Percentiles rank a stretch among this genome's conserved stretches.
These are phyloP conservation scores for Noturus placidus DNA, from an alignment of 2,113 vertebrate genomes.

Conservation along the genomic window DNA sequence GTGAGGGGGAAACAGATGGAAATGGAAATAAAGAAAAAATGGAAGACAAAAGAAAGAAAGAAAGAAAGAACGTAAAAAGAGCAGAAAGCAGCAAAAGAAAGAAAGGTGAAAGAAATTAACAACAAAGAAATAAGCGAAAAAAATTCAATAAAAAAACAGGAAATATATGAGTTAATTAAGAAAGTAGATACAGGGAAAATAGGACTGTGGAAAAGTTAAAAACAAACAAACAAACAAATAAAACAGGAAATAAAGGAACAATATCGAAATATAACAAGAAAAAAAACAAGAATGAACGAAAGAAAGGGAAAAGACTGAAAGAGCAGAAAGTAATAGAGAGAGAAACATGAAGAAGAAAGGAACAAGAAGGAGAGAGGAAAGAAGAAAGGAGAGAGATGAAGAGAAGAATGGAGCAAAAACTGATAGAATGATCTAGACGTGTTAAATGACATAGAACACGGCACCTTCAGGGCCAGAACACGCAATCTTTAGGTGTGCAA, in stretches of 20 bases:
- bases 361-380: no score
- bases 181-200: neutral
- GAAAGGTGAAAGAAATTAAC: neutral
- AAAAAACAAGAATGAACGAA: neutral
- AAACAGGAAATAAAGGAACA: neutral
- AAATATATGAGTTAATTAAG: neutral
- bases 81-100: neutral
- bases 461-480: no score
- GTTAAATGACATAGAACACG: no score
- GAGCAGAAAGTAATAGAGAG: no score
- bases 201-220: neutral
- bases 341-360: no score
- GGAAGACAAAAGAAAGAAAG: neutral
- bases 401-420: no score
- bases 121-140: neutral
- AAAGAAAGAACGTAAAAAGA: neutral
- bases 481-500: no score
- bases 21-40: neutral
- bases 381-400: no score
- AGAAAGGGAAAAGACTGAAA: neutral
- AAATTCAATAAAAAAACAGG: no score
- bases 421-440: no score
- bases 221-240: neutral
- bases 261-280: neutral
- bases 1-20: no score